phyloP scores from a whole-genome alignment of 2,888 invertebrate species.

The Galerucella pusilla region DNA sequence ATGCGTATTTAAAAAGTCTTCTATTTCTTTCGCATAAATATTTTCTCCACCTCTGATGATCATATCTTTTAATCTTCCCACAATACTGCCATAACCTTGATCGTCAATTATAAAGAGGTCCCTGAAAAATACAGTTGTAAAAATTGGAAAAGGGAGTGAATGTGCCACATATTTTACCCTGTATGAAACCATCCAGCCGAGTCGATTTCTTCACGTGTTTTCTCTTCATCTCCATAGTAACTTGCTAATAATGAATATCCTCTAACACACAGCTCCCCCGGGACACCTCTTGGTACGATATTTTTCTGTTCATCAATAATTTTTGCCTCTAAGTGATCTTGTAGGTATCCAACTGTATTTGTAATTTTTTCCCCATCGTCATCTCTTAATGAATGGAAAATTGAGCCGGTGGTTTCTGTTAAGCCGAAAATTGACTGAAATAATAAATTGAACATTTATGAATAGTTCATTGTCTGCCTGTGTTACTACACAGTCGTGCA shows the following conservation, averaged over 20 bases:
- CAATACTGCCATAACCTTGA: conserved; percentile 77
- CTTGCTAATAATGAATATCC: conserved; percentile 83
- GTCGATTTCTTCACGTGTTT: conserved; percentile 75
- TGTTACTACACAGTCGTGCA: too few species aligned
- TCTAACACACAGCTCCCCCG: conserved; percentile 81
- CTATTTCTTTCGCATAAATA: conserved; percentile 86
- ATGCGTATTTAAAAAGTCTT: conserved; percentile 78
- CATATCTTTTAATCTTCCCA: conserved; percentile 82
- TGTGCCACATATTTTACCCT: conserved; percentile 68
- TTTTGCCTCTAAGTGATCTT: conserved; percentile 71
- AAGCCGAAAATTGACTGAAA: conserved; percentile 71
- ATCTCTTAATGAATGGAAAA: conserved; percentile 67
- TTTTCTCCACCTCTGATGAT: conserved; percentile 87
- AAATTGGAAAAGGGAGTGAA: too few species aligned
- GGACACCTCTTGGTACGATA: conserved; percentile 76
- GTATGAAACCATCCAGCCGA: conserved; percentile 83
- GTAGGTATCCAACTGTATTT: conserved; percentile 69
- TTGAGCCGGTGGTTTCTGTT: conserved; percentile 70
- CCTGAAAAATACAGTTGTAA: conserved; percentile 61
- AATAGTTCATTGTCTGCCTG: neutral
- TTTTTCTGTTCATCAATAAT: conserved; percentile 74
- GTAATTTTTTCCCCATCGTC: conserved; percentile 65
- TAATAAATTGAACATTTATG: neutral
- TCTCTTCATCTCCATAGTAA: conserved; percentile 84
- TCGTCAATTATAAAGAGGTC: conserved; percentile 76